phyloP scores from a whole-genome alignment of 2,113 vertebrate species.

The Dicentrarchus labrax region DNA sequence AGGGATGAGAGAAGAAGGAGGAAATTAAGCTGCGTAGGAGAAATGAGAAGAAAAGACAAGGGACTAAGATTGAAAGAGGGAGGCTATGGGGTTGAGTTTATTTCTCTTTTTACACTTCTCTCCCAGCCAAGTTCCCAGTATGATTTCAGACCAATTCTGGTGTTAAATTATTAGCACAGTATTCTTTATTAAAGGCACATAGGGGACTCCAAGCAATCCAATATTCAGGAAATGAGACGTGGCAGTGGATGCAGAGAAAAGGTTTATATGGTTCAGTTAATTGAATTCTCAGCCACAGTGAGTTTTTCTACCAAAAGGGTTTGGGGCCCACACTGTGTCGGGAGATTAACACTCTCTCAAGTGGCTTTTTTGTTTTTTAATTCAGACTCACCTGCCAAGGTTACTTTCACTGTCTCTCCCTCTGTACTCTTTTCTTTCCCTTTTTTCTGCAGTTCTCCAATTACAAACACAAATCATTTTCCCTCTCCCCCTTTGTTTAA shows the following conservation, averaged over 20 bases:
- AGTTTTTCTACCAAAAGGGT: conserved; percentile 46
- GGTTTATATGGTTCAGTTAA: conserved; percentile 65
- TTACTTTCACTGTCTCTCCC: conserved; percentile 42
- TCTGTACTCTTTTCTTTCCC: conserved; percentile 15
- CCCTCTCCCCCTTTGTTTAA: conserved; percentile 58
- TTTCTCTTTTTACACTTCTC: conserved; percentile 45
- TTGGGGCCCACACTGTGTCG: conserved; percentile 32
- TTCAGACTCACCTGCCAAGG: conserved; percentile 69
- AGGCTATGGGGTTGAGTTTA: conserved; percentile 41
- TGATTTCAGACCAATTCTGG: conserved; percentile 61
- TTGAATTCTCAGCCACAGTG: conserved; percentile 64
- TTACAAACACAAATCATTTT: conserved; percentile 72
- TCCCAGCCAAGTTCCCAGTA: conserved; percentile 30
- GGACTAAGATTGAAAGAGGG: conserved; percentile 60
- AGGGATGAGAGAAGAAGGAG: conserved; percentile 42
- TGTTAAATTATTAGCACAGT: conserved; percentile 65
- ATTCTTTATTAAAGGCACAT: conserved; percentile 70
- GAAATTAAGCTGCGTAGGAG: conserved; percentile 44
- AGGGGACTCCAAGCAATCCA: conserved; percentile 57
- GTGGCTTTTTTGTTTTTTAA: conserved; percentile 49
- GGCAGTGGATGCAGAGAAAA: conserved; percentile 55
- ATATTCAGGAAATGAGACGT: conserved; percentile 62
- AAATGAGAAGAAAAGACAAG: conserved; percentile 55
- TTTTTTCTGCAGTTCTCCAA: conserved; percentile 54
- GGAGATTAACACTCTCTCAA: conserved; percentile 63